phyloP scores from a whole-genome alignment of 37 sponge, comb jelly and placozoan species.

The Halisarca cf. caerulea region DNA sequence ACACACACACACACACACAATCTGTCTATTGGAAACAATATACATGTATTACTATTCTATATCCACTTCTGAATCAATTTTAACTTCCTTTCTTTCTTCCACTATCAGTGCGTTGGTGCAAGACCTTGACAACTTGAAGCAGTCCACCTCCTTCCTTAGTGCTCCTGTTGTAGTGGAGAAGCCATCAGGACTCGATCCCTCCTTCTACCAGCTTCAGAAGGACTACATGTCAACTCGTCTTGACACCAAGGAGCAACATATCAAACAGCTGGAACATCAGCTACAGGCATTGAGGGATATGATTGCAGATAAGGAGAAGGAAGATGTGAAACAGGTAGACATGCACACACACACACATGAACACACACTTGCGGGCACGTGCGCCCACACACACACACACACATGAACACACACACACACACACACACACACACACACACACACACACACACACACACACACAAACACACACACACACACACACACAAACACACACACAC shows the following conservation, averaged over 20 bases:
- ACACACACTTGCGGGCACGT: no score
- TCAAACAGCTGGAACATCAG: conserved; percentile 16
- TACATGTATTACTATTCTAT: neutral
- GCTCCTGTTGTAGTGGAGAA: neutral
- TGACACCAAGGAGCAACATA: conserved; percentile 10
- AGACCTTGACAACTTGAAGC: conserved; percentile 10
- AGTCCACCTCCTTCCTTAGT: neutral
- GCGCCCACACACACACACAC: no score
- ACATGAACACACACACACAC: no score
- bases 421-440: no score
- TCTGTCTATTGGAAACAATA: neutral
- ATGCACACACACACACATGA: no score
- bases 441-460: no score
- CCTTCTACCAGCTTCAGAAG: conserved; percentile 10
- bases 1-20: neutral
- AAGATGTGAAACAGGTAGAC: no score
- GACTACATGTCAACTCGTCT: conserved; percentile 22
- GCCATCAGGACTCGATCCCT: neutral
- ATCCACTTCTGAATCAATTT: no score
- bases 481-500: no score
- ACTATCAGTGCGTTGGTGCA: conserved; percentile 11
- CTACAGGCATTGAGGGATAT: neutral
- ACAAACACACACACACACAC: no score
- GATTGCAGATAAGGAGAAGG: neutral
- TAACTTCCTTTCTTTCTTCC: no score